phyloP scores from a whole-genome alignment of 2,113 vertebrate species.

The Phrynosoma blainvillii region DNA sequence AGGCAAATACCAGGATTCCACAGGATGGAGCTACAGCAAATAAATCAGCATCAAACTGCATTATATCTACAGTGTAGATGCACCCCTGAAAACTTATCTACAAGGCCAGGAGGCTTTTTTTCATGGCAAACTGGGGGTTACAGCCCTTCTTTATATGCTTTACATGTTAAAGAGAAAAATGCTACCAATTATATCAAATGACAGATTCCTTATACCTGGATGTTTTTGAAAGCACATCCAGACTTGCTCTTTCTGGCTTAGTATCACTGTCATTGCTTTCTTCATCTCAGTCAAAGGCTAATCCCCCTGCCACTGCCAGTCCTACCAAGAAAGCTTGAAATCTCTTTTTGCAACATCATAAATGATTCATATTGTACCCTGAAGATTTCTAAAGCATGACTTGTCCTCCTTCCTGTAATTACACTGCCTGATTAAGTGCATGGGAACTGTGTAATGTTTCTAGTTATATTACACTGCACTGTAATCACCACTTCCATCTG shows the following conservation, averaged over 20 bases:
- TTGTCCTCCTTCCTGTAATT: constrained; percentile 29
- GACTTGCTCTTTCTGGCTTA: background rate
- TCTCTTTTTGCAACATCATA: background rate
- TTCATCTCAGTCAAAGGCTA: rapidly evolving
- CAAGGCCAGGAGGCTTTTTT: background rate
- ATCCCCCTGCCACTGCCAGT: too few species aligned
- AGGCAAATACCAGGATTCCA: too few species aligned
- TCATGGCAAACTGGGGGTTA: background rate
- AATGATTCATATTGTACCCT: background rate
- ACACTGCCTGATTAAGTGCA: background rate
- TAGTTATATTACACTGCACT: background rate
- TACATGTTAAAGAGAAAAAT: background rate
- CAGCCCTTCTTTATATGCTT: background rate
- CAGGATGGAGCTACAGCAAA: too few species aligned
- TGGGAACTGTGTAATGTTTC: background rate
- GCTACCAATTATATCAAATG: background rate
- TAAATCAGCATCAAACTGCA: too few species aligned
- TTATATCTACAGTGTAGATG: too few species aligned
- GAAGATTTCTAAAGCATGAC: background rate
- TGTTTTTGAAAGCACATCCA: background rate
- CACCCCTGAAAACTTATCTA: background rate
- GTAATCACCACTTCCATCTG: background rate
- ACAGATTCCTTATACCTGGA: rapidly evolving
- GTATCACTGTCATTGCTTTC: background rate
- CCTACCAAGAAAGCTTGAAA: background rate